Evolutionary conservation across 2,113 vertebrate species (phyloP), one percentile per base, ranked within the genome.

Genomic region (Anoplopoma fimbria): DNA sequence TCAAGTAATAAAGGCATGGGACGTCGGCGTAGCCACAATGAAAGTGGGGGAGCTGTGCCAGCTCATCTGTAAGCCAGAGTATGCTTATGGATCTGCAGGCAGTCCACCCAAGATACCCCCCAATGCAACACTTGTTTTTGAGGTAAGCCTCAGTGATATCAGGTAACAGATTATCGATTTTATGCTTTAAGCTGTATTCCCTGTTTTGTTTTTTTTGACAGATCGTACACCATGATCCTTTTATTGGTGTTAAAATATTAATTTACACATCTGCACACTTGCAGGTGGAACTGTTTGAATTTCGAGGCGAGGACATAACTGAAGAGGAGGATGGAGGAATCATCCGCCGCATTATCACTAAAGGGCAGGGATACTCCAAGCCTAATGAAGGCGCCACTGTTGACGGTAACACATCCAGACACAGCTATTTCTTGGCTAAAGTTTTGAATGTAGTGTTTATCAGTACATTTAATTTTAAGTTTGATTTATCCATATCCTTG

Each of bases 1-100:
- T 87, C 97, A 98, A 90, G 98, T 99, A 73, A 99, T 99, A 89
- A 98, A 98, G 92, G 98, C 98, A 25, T 99, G 98, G 98, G 98
- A 99, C 90, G 95, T 98, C 19, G 97, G 97, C 4, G 94, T 99
- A 19, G 97, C 96, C 0, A 98, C 98, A 3, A 99, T 99, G 98
- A 99, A 96, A 89, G 82, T 95, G 7, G 98, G 97, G 0, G 98
- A 99, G 91, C 82, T 98, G 75, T 96, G 96, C 86, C 96, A 95
- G 69, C 93, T 99, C 79, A 96, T 96, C 0, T 99, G 98, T 91
- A 99, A 97, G 51, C 96, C 98, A 0, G 97, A 98, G 78, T 99
- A 99, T 6, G 97, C 98, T 6, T 99, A 99, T 8, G 98, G 98
- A 31, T 93, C 96, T 69, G 95, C 97, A n/a, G 98, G 98, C 53